Conservation (phyloP, 1,140 invertebrate species). For the Latrodectus geometricus region DNA sequence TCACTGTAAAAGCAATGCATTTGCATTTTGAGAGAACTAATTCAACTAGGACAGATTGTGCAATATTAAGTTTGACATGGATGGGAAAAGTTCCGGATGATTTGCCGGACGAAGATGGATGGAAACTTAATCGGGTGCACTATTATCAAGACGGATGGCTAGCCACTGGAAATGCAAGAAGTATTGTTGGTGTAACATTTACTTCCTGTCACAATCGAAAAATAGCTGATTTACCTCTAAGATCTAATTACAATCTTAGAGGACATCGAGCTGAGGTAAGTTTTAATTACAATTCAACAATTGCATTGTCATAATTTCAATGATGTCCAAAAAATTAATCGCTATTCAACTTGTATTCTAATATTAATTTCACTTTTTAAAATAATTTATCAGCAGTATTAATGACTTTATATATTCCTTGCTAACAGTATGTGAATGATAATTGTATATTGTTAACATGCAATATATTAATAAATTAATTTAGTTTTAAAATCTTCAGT, state of each 20-base stretch:
- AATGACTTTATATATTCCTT: too few relatives aligned
- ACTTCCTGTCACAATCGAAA: conserved; percentile 84
- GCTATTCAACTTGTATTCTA: too few relatives aligned
- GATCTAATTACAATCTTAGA: conserved; percentile 97
- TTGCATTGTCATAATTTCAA: too few relatives aligned
- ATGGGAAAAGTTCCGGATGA: conserved; percentile 98
- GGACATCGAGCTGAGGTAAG: conserved; percentile 95
- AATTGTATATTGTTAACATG: too few relatives aligned
- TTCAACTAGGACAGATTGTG: conserved; percentile 89
- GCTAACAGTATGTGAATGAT: not conserved
- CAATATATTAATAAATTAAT: too few relatives aligned
- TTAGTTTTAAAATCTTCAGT: too few relatives aligned
- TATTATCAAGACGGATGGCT: conserved; percentile 99
- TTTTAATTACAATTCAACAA: not conserved
- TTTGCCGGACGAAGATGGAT: conserved; percentile 78
- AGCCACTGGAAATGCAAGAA: conserved; percentile 92
- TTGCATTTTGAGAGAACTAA: conserved; percentile 87
- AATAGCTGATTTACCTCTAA: conserved; percentile 81
- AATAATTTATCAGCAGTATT: too few relatives aligned
- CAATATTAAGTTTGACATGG: conserved; percentile 94
- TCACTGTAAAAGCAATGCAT: conserved; percentile 68
- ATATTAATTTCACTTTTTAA: too few relatives aligned
- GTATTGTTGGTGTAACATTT: conserved; percentile 95
- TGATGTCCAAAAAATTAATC: too few relatives aligned
- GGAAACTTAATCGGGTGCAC: conserved; percentile 89